These are phyloP conservation scores for Drosophila pullipes DNA, from an alignment of 2,888 invertebrate genomes.

Conservation along the genomic window DNA sequence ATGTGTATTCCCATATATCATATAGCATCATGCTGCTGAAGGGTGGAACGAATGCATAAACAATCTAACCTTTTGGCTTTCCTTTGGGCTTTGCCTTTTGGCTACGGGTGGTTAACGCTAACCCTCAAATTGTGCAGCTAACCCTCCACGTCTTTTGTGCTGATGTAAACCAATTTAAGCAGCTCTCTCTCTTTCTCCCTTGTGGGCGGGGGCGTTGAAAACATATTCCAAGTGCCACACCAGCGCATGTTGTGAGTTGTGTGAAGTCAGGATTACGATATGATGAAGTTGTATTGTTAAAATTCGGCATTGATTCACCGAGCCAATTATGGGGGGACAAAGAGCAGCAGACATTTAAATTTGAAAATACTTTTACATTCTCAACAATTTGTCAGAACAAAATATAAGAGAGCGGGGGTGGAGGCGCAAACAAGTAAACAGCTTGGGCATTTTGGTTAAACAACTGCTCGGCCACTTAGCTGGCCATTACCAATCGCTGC, in stretches of 20 bases:
- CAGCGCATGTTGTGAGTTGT: constrained; percentile 36
- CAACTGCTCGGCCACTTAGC: constrained; percentile 76
- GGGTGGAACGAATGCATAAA: constrained; percentile 63
- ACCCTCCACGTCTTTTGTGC: constrained; percentile 40
- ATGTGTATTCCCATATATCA: constrained; percentile 50
- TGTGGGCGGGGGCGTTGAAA: constrained; percentile 30
- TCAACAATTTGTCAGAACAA: constrained; percentile 72
- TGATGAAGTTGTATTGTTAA: constrained; percentile 67
- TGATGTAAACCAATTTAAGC: constrained; percentile 65
- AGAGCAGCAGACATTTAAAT: constrained; percentile 3
- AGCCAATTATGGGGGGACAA: constrained; percentile 21
- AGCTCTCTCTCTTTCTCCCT: constrained; percentile 11
- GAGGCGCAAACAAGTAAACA: constrained; percentile 39
- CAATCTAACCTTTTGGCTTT: constrained; percentile 26
- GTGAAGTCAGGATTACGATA: constrained; percentile 63
- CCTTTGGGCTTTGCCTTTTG: constrained; percentile 42
- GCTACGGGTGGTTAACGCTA: constrained; percentile 74
- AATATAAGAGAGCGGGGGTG: constrained; percentile 16
- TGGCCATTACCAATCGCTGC: constrained; percentile 77
- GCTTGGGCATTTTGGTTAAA: constrained; percentile 50
- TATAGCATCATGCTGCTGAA: constrained; percentile 46
- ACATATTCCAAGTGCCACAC: constrained; percentile 71
- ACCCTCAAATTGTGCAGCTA: constrained; percentile 40
- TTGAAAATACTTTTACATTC: constrained; percentile 3
- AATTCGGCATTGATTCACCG: constrained; percentile 35